Conservation (phyloP, 2,888 invertebrate genomes). For the Ormyrus labotus region DNA sequence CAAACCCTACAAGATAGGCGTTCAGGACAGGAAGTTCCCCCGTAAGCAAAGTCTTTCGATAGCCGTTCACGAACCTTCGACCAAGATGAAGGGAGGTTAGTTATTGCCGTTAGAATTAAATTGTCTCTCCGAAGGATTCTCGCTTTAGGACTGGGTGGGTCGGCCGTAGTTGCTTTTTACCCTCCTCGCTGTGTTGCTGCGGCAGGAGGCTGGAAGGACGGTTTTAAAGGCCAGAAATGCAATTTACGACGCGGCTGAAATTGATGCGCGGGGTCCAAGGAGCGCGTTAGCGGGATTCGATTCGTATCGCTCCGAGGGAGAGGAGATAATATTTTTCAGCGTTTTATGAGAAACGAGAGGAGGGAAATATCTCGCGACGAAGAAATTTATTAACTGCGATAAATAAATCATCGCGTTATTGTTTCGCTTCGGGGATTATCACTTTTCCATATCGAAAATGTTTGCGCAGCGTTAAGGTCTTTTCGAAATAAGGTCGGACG, state of each 20-base stretch:
- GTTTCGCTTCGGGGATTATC: not conserved
- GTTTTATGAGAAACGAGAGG: not conserved
- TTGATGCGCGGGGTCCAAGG: slow-evolving; percentile 19
- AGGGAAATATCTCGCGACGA: slow-evolving; percentile 1
- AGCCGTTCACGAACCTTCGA: slow-evolving; percentile 24
- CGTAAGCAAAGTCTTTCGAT: slow-evolving; percentile 16
- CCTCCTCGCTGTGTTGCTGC: not conserved
- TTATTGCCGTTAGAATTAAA: slow-evolving; percentile 53
- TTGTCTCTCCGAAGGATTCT: slow-evolving; percentile 31
- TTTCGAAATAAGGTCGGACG: slow-evolving; percentile 5
- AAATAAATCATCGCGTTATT: not conserved
- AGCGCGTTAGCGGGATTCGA: slow-evolving; percentile 15
- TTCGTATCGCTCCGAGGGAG: slow-evolving; percentile 5
- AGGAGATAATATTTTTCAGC: not conserved
- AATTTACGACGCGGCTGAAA: slow-evolving; percentile 47
- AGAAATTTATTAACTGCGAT: slow-evolving; percentile 20
- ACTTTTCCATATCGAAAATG: slow-evolving; percentile 4
- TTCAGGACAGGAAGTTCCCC: slow-evolving; percentile 12
- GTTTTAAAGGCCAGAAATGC: slow-evolving; percentile 39
- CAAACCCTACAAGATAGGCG: not conserved
- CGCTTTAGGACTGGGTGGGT: not conserved
- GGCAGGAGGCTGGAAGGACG: not conserved
- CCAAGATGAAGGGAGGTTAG: slow-evolving; percentile 36
- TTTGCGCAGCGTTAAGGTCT: slow-evolving; percentile 35
- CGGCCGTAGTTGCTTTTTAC: slow-evolving; percentile 27